These are phyloP conservation scores for Orbicella faveolata DNA, from an alignment of 64 coral and sea anemone genomes.

Conservation along the genomic window DNA sequence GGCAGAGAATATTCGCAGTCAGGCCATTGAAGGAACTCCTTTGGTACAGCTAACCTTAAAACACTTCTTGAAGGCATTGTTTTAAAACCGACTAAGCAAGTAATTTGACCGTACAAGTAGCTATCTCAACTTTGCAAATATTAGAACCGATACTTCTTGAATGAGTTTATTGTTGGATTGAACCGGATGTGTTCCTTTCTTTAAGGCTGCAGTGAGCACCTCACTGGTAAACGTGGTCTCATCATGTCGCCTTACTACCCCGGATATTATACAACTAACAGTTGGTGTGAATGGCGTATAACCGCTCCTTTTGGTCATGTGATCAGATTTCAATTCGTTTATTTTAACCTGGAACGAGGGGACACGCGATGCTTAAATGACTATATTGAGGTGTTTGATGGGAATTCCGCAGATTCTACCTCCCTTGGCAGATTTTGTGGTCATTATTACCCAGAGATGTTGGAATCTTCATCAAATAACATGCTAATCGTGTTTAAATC, in stretches of 20 bases:
- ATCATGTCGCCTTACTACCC: constrained; percentile 28
- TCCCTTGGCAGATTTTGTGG: constrained; percentile 58
- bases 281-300: constrained; percentile 15
- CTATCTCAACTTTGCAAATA: too few species aligned
- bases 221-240: not conserved
- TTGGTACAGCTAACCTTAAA: too few species aligned
- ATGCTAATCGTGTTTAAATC: constrained; percentile 45
- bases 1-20: too few species aligned
- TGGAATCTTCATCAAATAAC: constrained; percentile 36
- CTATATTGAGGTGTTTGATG: constrained; percentile 35
- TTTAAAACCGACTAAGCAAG: too few species aligned
- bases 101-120: too few species aligned
- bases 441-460: not conserved
- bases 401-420: not conserved
- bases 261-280: constrained; percentile 4
- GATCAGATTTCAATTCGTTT: constrained; percentile 8
- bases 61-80: too few species aligned
- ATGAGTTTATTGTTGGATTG: not conserved
- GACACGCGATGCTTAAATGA: not conserved
- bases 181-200: not conserved
- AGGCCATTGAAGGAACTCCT: too few species aligned
- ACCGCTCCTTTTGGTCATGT: constrained; percentile 4
- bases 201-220: constrained; percentile 4
- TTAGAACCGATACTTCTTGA: not conserved
- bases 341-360: not conserved